These are phyloP conservation scores for Apostichopus californicus DNA, from an alignment of 35 echinoderm and acorn worm genomes.

Conservation along the genomic window DNA sequence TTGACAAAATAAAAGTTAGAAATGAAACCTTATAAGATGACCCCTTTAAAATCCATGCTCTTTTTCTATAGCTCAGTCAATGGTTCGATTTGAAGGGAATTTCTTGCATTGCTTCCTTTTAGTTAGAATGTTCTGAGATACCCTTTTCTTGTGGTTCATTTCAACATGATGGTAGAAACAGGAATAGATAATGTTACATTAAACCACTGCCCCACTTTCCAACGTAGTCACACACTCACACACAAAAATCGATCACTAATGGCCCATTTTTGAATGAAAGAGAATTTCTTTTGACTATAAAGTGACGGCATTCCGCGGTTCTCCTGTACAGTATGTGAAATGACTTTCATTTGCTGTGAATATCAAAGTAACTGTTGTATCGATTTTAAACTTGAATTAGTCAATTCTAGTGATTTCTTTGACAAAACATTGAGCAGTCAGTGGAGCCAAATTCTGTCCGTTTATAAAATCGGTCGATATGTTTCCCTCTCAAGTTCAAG, in stretches of 20 bases:
- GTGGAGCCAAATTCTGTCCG: neutral
- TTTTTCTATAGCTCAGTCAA: neutral
- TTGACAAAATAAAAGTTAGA: too few species aligned
- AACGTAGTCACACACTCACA: neutral
- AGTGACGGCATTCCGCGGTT: neutral
- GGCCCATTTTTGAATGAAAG: constrained; percentile 19
- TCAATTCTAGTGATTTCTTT: constrained; percentile 1
- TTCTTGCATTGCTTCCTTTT: neutral
- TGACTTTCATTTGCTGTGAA: constrained; percentile 1
- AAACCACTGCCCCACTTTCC: constrained; percentile 6
- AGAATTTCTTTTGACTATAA: neutral
- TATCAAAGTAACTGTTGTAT: neutral
- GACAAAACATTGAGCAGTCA: constrained; percentile 1
- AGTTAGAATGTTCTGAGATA: neutral
- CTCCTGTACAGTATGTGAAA: neutral
- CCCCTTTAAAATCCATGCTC: neutral
- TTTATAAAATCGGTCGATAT: neutral
- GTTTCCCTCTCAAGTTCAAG: constrained; percentile 1
- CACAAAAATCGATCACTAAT: constrained; percentile 11
- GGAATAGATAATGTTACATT: constrained; percentile 2
- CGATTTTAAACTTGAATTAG: constrained; percentile 10
- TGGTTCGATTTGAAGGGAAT: neutral
- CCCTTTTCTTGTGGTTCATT: neutral
- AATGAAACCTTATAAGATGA: neutral
- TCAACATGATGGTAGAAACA: neutral